Percentiles rank a stretch among this genome's conserved stretches.
These are phyloP conservation scores for Gnathonemus echidnorhynchus DNA, from an alignment of 2,113 vertebrate genomes.

Conservation along the genomic window DNA sequence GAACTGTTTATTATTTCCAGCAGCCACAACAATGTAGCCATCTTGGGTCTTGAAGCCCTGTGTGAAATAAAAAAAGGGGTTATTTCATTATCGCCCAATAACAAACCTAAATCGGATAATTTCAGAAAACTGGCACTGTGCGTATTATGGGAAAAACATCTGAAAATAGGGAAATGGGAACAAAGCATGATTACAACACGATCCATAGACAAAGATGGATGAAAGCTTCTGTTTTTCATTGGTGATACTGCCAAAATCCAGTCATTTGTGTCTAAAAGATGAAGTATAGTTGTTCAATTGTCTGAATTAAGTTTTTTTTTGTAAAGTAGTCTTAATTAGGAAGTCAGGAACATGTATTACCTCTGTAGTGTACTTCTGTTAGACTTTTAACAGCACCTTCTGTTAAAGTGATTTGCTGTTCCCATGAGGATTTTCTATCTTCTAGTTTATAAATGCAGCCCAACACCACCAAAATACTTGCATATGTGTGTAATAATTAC, in stretches of 20 bases:
- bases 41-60: constrained; percentile 86
- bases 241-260: not conserved
- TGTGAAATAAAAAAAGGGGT: constrained; percentile 20
- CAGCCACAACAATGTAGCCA: constrained; percentile 77
- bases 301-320: not conserved
- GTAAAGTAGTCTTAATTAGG: not conserved
- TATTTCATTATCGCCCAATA: not conserved
- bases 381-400: not conserved
- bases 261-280: not conserved
- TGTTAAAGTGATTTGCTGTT: not conserved
- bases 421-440: not conserved
- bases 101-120: not conserved
- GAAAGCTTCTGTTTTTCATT: not conserved
- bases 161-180: not conserved
- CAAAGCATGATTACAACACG: not conserved
- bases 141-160: not conserved
- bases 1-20: constrained; percentile 85
- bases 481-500: not conserved
- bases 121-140: not conserved
- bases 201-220: not conserved
- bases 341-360: not conserved
- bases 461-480: not conserved
- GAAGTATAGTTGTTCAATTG: not conserved
- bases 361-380: not conserved
- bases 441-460: not conserved